Evolutionary conservation across 2,113 vertebrate genomes (phyloP), one percentile per base, ranked within the genome.

Genomic region (Prolemur simus): DNA sequence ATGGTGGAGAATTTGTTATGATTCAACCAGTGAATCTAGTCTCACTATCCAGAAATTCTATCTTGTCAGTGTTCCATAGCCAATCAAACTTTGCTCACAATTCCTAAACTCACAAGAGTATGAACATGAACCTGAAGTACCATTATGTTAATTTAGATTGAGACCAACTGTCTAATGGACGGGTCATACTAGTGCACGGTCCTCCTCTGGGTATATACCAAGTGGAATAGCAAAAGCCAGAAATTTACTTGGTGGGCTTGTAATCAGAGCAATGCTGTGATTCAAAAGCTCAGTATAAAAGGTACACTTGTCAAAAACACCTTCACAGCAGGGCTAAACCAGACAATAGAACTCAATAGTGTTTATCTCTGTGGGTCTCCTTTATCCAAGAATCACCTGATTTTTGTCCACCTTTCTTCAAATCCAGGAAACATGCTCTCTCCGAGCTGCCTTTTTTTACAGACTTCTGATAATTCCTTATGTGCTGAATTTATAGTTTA

Each of bases 371-470:
- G 49, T 81, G 64, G 25, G 21, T 92, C 4, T 58, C 66, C 58
- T 97, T 97, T 89, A 95, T 68, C 84, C 39, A 81, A 71, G 45
- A 94, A 94, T 77, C 17, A 8, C 52, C 58, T 87, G 73, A 32
- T 77, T 83, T 58, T 84, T 82, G 84, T 49, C 42, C 29, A 85
- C 63, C 27, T 92, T 77, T 23, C 64, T 94, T 88, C 29, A 81
- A 45, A 29, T 90, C 15, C 71, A 82, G 47, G 56, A 95, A 89
- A 29, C 21, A 56, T 68, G 91, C 78, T 54, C 54, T 94, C 39
- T 84, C 52, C 45, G 81, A n/a, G 6, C 32, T 82, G 17, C 8
- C 14, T 76, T 89, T 89, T 95, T 95, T 47, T 92, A 63, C 5
- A 60, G 39, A 32, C 11, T 84, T 95, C 37, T 69, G 42, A 87